Evolutionary conservation across 1,140 invertebrate genomes (phyloP), one percentile per base, ranked within the genome.

Genomic region (Caenorhabditis elegans): DNA sequence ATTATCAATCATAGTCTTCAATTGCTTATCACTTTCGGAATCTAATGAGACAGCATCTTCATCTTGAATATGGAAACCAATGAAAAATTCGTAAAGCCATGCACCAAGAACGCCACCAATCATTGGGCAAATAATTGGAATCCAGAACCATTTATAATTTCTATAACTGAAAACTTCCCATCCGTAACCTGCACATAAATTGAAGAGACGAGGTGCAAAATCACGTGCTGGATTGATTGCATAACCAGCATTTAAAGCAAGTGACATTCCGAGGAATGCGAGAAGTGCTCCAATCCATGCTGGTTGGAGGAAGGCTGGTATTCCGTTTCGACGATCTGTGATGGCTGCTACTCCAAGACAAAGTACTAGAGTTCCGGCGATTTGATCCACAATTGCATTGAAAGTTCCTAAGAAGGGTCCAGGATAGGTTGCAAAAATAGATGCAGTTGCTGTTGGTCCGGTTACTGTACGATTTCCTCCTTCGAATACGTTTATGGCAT

Each of bases 221-320:
- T 93, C 93, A 55, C 93, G 86, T 4, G 93, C 93, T 13, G 93
- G 93, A 88, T 93, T 93, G 55, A 93, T 90, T 4, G 92, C 91
- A 76, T 91, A 92, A n/a, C 92, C 92, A 34, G 80, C 65, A 47
- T 81, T 81, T 2, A 76, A 31, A 10, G 65, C 80, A 22, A 81
- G 26, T n/a, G 36, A 81, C 80, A 81, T 81, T 49, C 80, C 80
- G 11, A 81, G 36, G 22, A 81, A 49, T 2, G 80, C 13, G 19
- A 81, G 26, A 22, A 81, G 70, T n/a, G 43, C 85, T 3, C 92
- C 92, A 22, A 93, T 88, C 60, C 88, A 85, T 4, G 92, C 83
- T 0, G 92, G 92, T 26, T 90, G 85, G 31, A 85, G 77, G 91
- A 90, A 90, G 3, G 90, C 88, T 3, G 92, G 87, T 43, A 90